Evolutionary conservation across 2,888 invertebrate genomes (phyloP).

Genomic region (Rhopalosiphum nymphaeae): DNA sequence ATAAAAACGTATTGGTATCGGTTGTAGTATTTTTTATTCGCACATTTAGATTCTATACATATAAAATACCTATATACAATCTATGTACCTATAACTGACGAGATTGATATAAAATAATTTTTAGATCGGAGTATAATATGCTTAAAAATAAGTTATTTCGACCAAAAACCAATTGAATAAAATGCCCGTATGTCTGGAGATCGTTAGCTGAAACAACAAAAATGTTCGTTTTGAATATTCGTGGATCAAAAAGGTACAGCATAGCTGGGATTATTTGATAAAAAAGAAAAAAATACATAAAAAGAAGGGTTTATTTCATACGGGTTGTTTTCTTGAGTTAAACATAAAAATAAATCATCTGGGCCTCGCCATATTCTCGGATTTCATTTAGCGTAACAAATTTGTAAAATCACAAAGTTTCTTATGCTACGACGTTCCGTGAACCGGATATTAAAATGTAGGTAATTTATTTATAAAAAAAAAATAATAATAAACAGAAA

Average conservation of each 20-base stretch:
- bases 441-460: background rate
- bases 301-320: constrained; percentile 43
- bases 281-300: constrained; percentile 44
- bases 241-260: constrained; percentile 52
- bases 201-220: constrained; percentile 60
- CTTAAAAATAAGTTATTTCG: constrained; percentile 11
- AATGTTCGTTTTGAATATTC: constrained; percentile 52
- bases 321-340: constrained; percentile 60
- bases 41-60: background rate
- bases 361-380: constrained; percentile 34
- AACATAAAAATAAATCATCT: constrained; percentile 62
- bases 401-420: constrained; percentile 54
- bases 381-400: constrained; percentile 41
- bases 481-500: background rate
- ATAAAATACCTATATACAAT: background rate
- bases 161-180: constrained; percentile 24
- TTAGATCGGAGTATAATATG: background rate
- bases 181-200: constrained; percentile 51
- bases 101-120: background rate
- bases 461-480: constrained; percentile 19
- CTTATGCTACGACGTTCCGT: background rate
- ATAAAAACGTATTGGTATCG: background rate
- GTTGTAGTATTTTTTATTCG: background rate
- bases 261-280: constrained; percentile 36
- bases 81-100: background rate